Evolutionary conservation across 2,113 vertebrate genomes (phyloP), one percentile per base, ranked within the genome.

Genomic region (Lepus timidus): DNA sequence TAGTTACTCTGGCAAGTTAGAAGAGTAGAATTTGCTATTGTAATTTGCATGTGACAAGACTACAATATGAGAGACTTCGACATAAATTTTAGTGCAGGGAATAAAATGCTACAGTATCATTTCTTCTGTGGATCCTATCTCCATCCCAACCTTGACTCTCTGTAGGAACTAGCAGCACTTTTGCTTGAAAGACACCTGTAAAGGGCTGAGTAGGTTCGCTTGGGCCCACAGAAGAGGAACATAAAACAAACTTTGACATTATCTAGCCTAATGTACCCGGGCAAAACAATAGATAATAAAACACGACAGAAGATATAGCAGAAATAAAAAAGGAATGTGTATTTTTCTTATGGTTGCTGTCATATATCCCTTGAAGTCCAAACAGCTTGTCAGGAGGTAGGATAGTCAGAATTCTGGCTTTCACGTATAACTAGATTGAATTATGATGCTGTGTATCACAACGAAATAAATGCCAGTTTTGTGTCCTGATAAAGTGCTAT

Each of bases 401-500:
- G 64, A n/a, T 5, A 68, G 20, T 75, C 14, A 94, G 73, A 64
- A 80, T 39, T 86, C 33, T 62, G 19, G 0, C 39, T 84, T 82
- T 75, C 51, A 52, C 13, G 92, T 52, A 65, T 29, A 95, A 93
- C 52, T 16, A 84, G 27, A 39, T 0, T 93, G 85, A 95, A 19
- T 83, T 65, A 84, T 44, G 62, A 91, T 39, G 33, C 25, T 78
- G 4, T 12, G 9, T 80, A 25, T 83, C 39, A n/a, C 11, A 68
- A 39, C 1, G 87, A 95, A 81, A 74, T 22, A 90, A 93, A 83
- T 75, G 70, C 62, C 8, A 68, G 19, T 62, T 93, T 3, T 91
- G 33, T 58, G 22, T 36, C 65, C 31, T n/a, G 1, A 70, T 3
- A 27, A 39, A 4, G 0, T 51, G 23, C 9, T 85, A 4, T 19